Evolutionary conservation across 2,888 invertebrate species (phyloP).

Genomic region (Limenitis camilla): DNA sequence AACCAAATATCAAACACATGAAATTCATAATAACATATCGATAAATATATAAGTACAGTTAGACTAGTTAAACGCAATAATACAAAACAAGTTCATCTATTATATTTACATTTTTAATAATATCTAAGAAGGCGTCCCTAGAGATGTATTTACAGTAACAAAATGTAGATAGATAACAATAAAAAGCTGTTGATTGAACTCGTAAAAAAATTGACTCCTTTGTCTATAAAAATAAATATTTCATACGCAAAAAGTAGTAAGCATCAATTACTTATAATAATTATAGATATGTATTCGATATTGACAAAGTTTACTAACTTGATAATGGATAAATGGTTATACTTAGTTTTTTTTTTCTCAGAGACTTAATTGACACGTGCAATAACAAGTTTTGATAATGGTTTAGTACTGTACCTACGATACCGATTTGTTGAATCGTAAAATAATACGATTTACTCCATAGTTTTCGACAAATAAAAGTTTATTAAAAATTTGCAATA

Average conservation of each 20-base stretch:
- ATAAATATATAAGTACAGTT: slow-evolving; percentile 19
- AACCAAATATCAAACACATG: slow-evolving; percentile 22
- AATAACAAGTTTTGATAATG: no score
- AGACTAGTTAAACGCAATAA: slow-evolving; percentile 16
- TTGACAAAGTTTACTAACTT: no score
- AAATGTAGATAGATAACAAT: slow-evolving; percentile 18
- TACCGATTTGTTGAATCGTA: no score
- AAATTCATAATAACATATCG: slow-evolving; percentile 21
- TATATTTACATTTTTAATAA: slow-evolving; percentile 34
- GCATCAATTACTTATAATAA: slow-evolving; percentile 20
- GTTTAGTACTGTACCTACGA: no score
- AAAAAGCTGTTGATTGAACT: slow-evolving; percentile 17
- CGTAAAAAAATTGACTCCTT: slow-evolving; percentile 11
- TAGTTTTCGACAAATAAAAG: no score
- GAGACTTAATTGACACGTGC: no score
- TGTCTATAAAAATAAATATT: slow-evolving; percentile 13
- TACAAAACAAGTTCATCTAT: slow-evolving; percentile 29
- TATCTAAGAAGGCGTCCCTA: slow-evolving; percentile 67
- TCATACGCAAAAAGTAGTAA: slow-evolving; percentile 8
- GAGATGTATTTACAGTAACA: slow-evolving; percentile 35
- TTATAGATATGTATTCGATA: slow-evolving; percentile 45
- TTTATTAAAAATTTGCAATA: no score
- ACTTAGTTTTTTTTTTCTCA: no score
- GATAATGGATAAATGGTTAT: no score
- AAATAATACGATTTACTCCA: no score